Conservation (phyloP, 2,113 vertebrate genomes). For the Anarrhichthys ocellatus region DNA sequence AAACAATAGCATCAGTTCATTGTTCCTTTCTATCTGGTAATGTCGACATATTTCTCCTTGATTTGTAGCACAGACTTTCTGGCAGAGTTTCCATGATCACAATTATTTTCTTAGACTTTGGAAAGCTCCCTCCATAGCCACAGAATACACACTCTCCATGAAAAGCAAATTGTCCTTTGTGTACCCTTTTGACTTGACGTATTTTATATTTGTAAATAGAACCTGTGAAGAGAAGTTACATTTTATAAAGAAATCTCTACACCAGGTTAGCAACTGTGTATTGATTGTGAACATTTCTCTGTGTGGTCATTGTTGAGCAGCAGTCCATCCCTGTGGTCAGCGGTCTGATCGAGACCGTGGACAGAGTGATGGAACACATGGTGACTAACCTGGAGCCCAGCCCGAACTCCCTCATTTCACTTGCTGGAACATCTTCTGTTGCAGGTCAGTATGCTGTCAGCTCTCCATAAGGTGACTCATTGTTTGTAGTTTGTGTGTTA, state of each 20-base stretch:
- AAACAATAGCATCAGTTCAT: neutral
- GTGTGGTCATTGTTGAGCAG: conserved; percentile 30
- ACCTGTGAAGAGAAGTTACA: neutral
- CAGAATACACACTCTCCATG: neutral
- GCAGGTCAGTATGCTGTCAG: conserved; percentile 86
- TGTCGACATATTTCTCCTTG: neutral
- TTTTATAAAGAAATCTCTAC: neutral
- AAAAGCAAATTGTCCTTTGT: neutral
- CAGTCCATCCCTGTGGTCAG: conserved; percentile 78
- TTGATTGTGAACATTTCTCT: conserved; percentile 16
- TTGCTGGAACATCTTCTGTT: conserved; percentile 87
- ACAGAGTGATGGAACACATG: conserved; percentile 89
- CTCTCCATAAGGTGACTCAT: conserved; percentile 56
- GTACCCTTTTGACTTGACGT: neutral
- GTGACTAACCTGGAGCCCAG: conserved; percentile 79
- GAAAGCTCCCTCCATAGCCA: neutral
- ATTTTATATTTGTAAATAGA: no score
- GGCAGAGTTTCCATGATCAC: neutral
- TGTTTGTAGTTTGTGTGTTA: conserved; percentile 49
- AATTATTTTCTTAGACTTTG: neutral
- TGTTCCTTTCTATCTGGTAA: neutral
- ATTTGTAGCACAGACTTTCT: neutral
- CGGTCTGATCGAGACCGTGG: conserved; percentile 88
- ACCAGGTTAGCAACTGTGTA: neutral
- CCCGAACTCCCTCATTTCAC: conserved; percentile 58